Evolutionary conservation across 2,113 vertebrate genomes (phyloP).

Genomic region (Chamaea fasciata): DNA sequence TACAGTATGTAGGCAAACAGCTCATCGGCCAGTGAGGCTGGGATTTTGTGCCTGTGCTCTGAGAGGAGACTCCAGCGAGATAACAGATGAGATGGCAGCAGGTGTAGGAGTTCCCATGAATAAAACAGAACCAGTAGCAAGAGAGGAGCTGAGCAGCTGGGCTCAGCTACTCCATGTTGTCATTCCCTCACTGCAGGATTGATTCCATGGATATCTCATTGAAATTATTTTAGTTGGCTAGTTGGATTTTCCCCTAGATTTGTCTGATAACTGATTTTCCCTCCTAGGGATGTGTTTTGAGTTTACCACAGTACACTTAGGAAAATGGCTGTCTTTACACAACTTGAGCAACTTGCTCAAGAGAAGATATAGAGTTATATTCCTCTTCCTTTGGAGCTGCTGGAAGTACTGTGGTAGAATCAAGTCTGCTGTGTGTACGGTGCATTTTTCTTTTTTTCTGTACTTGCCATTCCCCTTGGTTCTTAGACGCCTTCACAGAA

Average conservation of each 20-base stretch:
- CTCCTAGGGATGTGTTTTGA: neutral
- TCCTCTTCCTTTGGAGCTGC: neutral
- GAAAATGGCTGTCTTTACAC: neutral
- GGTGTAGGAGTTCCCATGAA: neutral
- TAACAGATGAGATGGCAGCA: neutral
- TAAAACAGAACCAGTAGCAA: conserved; percentile 12
- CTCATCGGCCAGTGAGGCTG: neutral
- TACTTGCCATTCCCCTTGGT: neutral
- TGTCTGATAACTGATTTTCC: neutral
- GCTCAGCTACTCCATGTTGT: neutral
- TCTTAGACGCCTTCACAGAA: neutral
- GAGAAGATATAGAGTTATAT: neutral
- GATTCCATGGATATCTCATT: neutral
- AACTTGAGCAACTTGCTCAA: neutral
- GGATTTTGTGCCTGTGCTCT: neutral
- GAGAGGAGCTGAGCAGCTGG: neutral
- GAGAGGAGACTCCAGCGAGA: neutral
- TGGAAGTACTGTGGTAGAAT: neutral
- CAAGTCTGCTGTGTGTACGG: neutral
- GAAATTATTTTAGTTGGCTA: neutral
- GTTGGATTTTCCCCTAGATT: neutral
- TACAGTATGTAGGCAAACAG: neutral
- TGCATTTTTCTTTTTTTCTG: neutral
- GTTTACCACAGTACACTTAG: neutral
- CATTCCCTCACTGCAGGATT: neutral